Evolutionary conservation across 2,888 invertebrate species (phyloP).

Genomic region (Eilema depressum): DNA sequence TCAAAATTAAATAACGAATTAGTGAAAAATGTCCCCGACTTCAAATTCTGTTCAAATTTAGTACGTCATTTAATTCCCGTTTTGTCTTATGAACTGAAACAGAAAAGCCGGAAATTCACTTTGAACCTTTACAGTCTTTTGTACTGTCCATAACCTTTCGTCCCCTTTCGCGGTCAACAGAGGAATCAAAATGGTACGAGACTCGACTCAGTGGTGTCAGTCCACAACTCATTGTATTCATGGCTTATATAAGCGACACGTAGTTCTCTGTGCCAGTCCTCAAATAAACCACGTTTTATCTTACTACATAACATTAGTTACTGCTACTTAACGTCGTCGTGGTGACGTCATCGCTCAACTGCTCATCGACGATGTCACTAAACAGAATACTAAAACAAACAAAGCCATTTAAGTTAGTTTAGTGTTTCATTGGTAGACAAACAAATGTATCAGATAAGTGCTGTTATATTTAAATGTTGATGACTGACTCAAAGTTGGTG

Average conservation of each 20-base stretch:
- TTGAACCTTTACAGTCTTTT: conserved; percentile 1
- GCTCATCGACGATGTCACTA: not conserved
- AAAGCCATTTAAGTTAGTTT: not conserved
- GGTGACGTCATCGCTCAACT: not conserved
- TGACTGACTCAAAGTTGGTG: not conserved
- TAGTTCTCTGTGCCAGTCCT: not conserved
- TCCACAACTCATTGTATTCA: not conserved
- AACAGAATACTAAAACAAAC: conserved; percentile 1
- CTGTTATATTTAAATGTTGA: not conserved
- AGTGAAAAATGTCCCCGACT: not conserved
- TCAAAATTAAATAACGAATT: not conserved
- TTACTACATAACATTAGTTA: not conserved
- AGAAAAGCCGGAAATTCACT: not conserved
- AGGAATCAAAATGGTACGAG: not conserved
- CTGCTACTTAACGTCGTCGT: not conserved
- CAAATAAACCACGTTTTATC: conserved; percentile 4
- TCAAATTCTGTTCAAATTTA: not conserved
- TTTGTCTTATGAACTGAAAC: not conserved
- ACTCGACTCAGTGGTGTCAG: not conserved
- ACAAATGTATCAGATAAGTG: not conserved
- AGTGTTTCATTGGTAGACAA: not conserved
- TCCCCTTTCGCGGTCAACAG: conserved; percentile 7
- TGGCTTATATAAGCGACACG: not conserved
- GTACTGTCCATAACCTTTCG: not conserved
- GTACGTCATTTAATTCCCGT: not conserved